phyloP scores from a whole-genome alignment of 2,113 vertebrate genomes.

The Vombatus ursinus region DNA sequence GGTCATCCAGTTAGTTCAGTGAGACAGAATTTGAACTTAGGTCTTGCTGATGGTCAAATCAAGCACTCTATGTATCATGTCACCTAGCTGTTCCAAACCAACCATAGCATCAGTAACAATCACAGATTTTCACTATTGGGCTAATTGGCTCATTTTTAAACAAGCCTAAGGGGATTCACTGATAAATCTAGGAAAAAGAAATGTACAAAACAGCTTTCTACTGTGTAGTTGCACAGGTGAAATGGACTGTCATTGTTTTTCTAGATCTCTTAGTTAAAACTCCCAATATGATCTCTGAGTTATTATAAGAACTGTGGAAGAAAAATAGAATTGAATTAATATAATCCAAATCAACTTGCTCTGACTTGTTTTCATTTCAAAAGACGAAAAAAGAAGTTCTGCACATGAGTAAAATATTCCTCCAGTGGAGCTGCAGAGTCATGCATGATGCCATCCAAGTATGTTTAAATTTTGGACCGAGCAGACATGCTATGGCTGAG shows the following conservation, averaged over 20 bases:
- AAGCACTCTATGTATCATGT: not conserved
- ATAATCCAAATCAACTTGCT: slow-evolving; percentile 68
- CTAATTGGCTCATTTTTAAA: not conserved
- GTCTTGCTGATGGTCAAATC: not conserved
- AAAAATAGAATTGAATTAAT: slow-evolving; percentile 74
- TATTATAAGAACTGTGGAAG: slow-evolving; percentile 69
- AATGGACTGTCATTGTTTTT: slow-evolving; percentile 29
- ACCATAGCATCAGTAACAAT: not conserved
- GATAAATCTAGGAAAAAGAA: not conserved
- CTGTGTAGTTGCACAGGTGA: not conserved
- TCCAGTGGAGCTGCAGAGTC: slow-evolving; percentile 48
- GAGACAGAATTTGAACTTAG: not conserved
- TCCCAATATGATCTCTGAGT: slow-evolving; percentile 17
- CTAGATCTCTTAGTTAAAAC: not conserved
- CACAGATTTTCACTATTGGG: not conserved
- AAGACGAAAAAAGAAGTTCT: slow-evolving; percentile 73
- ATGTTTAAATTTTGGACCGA: slow-evolving; percentile 20
- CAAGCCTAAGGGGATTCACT: not conserved
- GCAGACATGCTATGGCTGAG: slow-evolving; percentile 6
- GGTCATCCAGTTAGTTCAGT: not conserved
- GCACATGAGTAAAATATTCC: slow-evolving; percentile 65
- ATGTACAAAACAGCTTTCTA: not conserved
- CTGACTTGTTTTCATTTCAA: slow-evolving; percentile 75
- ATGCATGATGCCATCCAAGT: slow-evolving; percentile 26
- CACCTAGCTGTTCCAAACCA: not conserved